Evolutionary conservation across 1,140 invertebrate genomes (phyloP).

Genomic region (Plodia interpunctella): DNA sequence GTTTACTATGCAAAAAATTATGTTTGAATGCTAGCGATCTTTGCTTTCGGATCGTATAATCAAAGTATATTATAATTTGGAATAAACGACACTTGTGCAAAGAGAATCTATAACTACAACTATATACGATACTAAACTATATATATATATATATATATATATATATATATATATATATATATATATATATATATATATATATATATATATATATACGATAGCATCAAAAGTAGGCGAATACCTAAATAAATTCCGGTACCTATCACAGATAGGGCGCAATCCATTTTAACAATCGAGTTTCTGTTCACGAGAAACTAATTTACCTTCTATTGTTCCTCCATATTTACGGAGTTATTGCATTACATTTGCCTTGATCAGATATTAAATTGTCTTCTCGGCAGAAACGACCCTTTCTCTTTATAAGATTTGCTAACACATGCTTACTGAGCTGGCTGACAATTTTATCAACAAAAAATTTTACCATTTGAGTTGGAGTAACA

Average conservation of each 20-base stretch:
- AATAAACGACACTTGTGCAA: too few relatives aligned
- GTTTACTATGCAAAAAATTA: too few relatives aligned
- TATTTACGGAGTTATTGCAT: constrained; percentile 63
- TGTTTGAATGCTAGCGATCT: too few relatives aligned
- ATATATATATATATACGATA: constrained; percentile 12
- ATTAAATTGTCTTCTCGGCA: constrained; percentile 52
- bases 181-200: too few relatives aligned
- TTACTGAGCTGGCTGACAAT: constrained; percentile 28
- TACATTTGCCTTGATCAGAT: constrained; percentile 62
- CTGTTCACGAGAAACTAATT: constrained; percentile 57
- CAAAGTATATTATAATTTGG: too few relatives aligned
- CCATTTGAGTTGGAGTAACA: neutral
- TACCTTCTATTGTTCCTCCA: constrained; percentile 62
- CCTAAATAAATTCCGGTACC: constrained; percentile 22
- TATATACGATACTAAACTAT: too few relatives aligned
- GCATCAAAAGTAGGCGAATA: constrained; percentile 13
- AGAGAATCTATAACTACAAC: too few relatives aligned
- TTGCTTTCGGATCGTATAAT: too few relatives aligned
- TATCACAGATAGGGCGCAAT: constrained; percentile 34
- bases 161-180: too few relatives aligned
- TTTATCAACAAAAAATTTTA: constrained; percentile 33
- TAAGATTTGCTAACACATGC: constrained; percentile 40
- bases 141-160: too few relatives aligned
- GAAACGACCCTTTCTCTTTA: constrained; percentile 40
- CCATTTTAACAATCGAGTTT: constrained; percentile 56